Conservation (phyloP, 2,797 vertebrate genomes). For the Argya squamiceps region DNA sequence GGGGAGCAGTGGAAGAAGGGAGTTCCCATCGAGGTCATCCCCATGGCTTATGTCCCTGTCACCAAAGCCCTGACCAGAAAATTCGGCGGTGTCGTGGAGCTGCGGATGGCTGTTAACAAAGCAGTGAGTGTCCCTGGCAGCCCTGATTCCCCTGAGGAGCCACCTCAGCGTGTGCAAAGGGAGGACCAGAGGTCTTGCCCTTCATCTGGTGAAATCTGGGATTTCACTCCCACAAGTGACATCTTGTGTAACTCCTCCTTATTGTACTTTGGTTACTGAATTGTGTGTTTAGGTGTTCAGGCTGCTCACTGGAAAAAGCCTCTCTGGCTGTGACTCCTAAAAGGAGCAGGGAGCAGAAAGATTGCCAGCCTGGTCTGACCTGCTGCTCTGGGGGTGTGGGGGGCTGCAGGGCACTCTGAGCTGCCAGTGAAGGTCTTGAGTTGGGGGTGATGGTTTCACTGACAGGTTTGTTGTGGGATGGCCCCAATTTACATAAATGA, state of each 20-base stretch:
- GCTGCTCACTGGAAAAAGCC: neutral
- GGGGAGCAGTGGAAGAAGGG: constrained; percentile 98
- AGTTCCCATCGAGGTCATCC: constrained; percentile 93
- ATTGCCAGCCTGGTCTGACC: neutral
- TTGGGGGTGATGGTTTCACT: neutral
- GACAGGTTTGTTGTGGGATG: neutral
- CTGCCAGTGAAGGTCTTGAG: fast-evolving
- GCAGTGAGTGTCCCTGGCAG: constrained; percentile 82
- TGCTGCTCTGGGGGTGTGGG: neutral
- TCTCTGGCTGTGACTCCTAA: neutral
- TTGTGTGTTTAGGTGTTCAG: neutral
- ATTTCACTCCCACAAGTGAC: neutral
- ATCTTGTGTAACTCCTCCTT: neutral
- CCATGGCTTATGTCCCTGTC: constrained; percentile 93
- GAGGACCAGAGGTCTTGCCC: neutral
- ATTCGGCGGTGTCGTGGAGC: constrained; percentile 85
- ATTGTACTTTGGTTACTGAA: neutral
- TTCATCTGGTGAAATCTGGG: neutral
- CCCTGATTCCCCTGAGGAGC: neutral
- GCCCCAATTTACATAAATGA: neutral
- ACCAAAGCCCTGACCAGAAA: constrained; percentile 82
- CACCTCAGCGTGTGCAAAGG: fast-evolving
- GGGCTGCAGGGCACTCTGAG: neutral
- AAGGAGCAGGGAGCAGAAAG: neutral
- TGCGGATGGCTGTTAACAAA: constrained; percentile 95